Percentiles rank a stretch among this genome's conserved stretches.
Conservation (phyloP, 2,113 vertebrate genomes). For the Embiotoca jacksoni region DNA sequence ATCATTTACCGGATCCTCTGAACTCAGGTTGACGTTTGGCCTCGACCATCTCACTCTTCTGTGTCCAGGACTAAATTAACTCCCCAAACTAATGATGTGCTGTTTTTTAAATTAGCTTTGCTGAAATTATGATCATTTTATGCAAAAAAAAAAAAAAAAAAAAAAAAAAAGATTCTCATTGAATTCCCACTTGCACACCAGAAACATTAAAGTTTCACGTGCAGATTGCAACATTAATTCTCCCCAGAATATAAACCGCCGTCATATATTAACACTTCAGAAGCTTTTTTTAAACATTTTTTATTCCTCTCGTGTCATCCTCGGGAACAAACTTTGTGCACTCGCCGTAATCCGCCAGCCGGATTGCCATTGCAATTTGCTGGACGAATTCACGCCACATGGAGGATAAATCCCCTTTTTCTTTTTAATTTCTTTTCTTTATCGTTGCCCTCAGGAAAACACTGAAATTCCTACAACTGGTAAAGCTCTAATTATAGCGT, state of each 20-base stretch:
- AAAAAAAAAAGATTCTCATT: neutral
- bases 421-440: slow-evolving; percentile 23
- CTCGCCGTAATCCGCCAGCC: neutral
- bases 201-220: slow-evolving; percentile 26
- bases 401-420: slow-evolving; percentile 1
- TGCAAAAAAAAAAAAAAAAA: neutral
- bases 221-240: slow-evolving; percentile 1
- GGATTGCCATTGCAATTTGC: neutral
- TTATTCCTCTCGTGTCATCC: neutral
- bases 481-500: neutral
- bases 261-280: slow-evolving; percentile 6
- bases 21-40: neutral
- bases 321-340: too few species aligned
- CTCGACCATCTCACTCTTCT: neutral
- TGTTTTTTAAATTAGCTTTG: slow-evolving; percentile 2
- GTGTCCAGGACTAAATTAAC: neutral
- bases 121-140: neutral
- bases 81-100: neutral
- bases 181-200: slow-evolving; percentile 5
- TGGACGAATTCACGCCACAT: neutral
- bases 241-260: neutral
- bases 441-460: slow-evolving; percentile 13
- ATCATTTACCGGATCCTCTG: neutral
- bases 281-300: neutral
- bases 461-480: slow-evolving; percentile 8